phyloP scores from a whole-genome alignment of 2,888 invertebrate species.

The Morpho helenor region DNA sequence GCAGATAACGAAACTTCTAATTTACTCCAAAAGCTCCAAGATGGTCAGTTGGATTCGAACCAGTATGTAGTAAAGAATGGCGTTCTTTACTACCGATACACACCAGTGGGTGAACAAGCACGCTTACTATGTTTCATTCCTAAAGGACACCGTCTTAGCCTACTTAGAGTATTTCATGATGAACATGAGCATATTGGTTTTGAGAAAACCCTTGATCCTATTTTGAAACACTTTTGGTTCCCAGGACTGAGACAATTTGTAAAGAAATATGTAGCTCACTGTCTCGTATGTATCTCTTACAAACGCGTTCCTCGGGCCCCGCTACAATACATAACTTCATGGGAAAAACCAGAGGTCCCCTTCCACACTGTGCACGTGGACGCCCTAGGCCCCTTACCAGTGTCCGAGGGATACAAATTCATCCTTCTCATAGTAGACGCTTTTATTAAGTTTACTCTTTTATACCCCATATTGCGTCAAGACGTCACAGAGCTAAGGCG shows the following conservation, averaged over 20 bases:
- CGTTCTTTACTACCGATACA: constrained; percentile 19
- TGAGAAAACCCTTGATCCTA: constrained; percentile 20
- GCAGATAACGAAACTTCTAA: too few species aligned
- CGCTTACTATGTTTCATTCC: constrained; percentile 26
- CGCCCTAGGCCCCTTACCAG: constrained; percentile 9
- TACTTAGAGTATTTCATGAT: constrained; percentile 31
- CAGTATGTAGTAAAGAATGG: constrained; percentile 14
- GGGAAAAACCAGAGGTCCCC: constrained; percentile 3
- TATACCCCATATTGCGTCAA: constrained; percentile 26
- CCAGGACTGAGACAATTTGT: too few species aligned
- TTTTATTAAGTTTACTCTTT: constrained; percentile 15
- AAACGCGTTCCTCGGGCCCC: constrained; percentile 13
- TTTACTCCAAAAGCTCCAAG: constrained; percentile 6
- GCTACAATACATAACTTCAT: constrained; percentile 5
- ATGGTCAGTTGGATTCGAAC: constrained; percentile 16
- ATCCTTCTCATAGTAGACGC: constrained; percentile 16
- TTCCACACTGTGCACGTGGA: constrained; percentile 10
- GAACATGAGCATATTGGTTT: constrained; percentile 16
- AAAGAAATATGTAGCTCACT: constrained; percentile 10
- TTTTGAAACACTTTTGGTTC: too few species aligned
- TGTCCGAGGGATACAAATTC: constrained; percentile 11
- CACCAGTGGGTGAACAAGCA: constrained; percentile 16
- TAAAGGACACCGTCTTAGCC: constrained; percentile 32
- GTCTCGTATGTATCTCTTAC: constrained; percentile 11
- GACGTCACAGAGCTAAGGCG: constrained; percentile 20